Percentiles rank a stretch among this genome's conserved stretches.
These are phyloP conservation scores for Rhinogobius similis DNA, from an alignment of 2,113 vertebrate genomes.

Conservation along the genomic window DNA sequence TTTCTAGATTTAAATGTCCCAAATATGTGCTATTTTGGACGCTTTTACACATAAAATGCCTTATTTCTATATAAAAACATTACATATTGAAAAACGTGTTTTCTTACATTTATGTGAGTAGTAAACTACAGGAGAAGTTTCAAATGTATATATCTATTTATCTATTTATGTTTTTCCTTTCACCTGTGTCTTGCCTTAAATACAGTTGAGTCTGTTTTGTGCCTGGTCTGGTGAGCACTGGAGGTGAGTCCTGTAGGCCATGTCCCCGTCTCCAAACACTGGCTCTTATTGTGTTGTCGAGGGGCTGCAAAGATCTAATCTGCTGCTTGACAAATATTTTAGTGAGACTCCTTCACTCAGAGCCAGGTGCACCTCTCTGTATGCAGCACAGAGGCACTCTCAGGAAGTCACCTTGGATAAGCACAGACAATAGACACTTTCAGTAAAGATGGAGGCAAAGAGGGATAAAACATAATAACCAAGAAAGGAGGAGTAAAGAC, in stretches of 20 bases:
- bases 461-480: not conserved
- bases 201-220: not conserved
- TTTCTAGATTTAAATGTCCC: no score
- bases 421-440: slow-evolving; percentile 32
- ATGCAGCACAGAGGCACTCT: slow-evolving; percentile 42
- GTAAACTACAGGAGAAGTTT: no score
- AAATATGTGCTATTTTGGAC: no score
- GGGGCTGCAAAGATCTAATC: slow-evolving; percentile 37
- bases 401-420: slow-evolving; percentile 56
- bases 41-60: no score
- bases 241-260: slow-evolving; percentile 14
- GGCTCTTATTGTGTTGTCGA: slow-evolving; percentile 24
- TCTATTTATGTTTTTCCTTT: no score
- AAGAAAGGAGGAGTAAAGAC: not conserved
- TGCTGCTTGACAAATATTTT: slow-evolving; percentile 50
- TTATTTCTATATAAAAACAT: no score
- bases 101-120: no score
- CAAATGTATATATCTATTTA: no score
- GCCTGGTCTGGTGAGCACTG: not conserved
- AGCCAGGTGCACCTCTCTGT: slow-evolving; percentile 45
- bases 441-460: slow-evolving; percentile 19
- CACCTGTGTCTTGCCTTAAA: not conserved
- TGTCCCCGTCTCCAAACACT: slow-evolving; percentile 31
- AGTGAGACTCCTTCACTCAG: slow-evolving; percentile 27
- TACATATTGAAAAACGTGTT: no score